Percentiles rank a stretch among this genome's conserved stretches.
phyloP scores from a whole-genome alignment of 2,797 vertebrate genomes.

The Antennarius maculatus region DNA sequence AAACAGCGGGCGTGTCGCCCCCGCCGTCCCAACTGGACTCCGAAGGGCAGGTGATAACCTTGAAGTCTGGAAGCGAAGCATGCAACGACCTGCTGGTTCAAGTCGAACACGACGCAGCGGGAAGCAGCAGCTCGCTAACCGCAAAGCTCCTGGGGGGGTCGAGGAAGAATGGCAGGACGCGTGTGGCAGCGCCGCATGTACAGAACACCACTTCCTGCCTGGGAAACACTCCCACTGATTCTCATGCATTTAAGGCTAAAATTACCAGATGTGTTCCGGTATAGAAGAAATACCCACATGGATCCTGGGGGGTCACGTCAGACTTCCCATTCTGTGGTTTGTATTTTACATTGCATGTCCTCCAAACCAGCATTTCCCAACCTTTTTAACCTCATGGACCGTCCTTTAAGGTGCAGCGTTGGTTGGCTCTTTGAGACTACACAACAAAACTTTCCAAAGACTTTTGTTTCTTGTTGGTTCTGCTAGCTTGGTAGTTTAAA shows the following conservation, averaged over 20 bases:
- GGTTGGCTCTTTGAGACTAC: too few species aligned
- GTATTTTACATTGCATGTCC: too few species aligned
- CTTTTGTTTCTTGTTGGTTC: too few species aligned
- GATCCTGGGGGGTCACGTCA: background rate
- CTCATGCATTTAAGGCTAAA: background rate
- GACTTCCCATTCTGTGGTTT: too few species aligned
- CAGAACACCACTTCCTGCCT: constrained; percentile 44
- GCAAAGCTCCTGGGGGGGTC: constrained; percentile 23
- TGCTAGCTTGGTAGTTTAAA: too few species aligned
- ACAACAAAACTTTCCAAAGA: too few species aligned
- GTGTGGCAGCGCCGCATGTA: constrained; percentile 29
- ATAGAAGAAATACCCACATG: background rate
- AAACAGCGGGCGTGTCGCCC: constrained; percentile 10
- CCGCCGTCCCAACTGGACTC: background rate
- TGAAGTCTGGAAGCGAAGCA: constrained; percentile 38
- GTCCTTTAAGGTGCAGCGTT: too few species aligned
- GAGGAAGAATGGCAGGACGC: constrained; percentile 65
- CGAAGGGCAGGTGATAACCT: constrained; percentile 23
- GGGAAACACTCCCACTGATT: constrained; percentile 24
- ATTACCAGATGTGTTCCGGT: background rate
- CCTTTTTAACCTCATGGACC: too few species aligned
- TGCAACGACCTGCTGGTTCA: constrained; percentile 16
- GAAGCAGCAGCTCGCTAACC: constrained; percentile 21
- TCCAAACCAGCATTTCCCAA: too few species aligned
- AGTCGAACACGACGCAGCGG: constrained; percentile 17